Evolutionary conservation across 1,140 invertebrate species (phyloP), one percentile per base, ranked within the genome.

Genomic region (Micrasema minimum): DNA sequence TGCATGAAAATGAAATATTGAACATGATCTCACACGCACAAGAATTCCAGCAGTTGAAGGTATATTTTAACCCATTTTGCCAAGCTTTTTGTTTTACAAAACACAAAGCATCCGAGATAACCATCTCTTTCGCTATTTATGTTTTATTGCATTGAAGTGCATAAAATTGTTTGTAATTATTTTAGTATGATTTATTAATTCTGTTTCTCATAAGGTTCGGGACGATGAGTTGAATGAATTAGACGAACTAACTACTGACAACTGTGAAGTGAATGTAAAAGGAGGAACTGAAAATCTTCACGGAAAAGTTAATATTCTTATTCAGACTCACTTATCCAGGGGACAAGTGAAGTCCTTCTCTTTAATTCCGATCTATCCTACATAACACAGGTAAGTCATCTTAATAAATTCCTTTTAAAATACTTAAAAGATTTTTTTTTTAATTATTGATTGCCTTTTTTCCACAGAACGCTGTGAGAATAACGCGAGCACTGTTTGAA

Each of bases 1-100:
- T 99, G 94, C 91, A 88, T 22, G 94, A 98, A 74, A 88, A 90
- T 2, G 92, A 96, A 74, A 91, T 99, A 41, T 83, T 99, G 7
- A 87, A 87, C 69, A 91, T 99, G 87, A 90, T 99, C 35, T 95
- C 96, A 1, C 88, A 90, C 68, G 91, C 97, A 1, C 92, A 95
- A 72, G 98, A 99, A 84, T 99, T 99, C 84, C 88, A 96, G 76
- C 97, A 99, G 79, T 87, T 99, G 0, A 99, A 99, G 85, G 94
- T 95, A 41, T 43, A 20, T 18, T 35, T 65, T 48, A 57, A 12
- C 23, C 18, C 35, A 11, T 46, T n/a, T n/a, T n/a, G n/a, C n/a
- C n/a, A n/a, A n/a, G n/a, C n/a, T n/a, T n/a, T n/a, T n/a, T n/a
- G n/a, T n/a, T n/a, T n/a, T n/a, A n/a, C n/a, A n/a, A n/a, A n/a